phyloP scores from a whole-genome alignment of 1,140 invertebrate genomes.

The Leguminivora glycinivorella region DNA sequence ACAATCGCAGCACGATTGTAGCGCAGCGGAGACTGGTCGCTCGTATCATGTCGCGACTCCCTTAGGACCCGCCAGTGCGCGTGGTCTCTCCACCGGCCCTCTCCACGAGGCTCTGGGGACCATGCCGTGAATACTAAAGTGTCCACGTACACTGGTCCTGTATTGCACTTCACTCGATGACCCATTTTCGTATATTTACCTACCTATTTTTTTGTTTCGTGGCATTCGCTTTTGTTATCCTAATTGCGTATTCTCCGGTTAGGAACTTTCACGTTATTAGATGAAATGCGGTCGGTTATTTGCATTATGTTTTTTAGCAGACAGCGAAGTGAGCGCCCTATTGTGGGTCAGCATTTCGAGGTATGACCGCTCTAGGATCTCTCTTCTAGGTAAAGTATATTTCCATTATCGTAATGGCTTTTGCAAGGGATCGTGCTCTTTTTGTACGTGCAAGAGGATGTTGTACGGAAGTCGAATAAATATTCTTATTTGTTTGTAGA shows the following conservation, averaged over 20 bases:
- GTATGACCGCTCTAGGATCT: conserved; percentile 6
- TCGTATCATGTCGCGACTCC: conserved; percentile 52
- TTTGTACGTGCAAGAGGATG: conserved; percentile 18
- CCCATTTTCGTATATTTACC: conserved; percentile 61
- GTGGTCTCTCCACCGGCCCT: conserved; percentile 38
- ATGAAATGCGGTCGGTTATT: conserved; percentile 28
- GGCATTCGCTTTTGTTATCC: conserved; percentile 51
- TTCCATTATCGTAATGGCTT: conserved; percentile 26
- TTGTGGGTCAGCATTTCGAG: conserved; percentile 23
- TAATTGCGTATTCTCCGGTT: conserved; percentile 54
- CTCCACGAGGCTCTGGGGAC: conserved; percentile 23
- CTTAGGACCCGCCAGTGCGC: conserved; percentile 34
- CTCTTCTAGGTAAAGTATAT: neutral
- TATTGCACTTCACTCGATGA: conserved; percentile 62
- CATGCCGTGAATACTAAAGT: conserved; percentile 35
- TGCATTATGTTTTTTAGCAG: conserved; percentile 28
- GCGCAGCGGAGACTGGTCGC: conserved; percentile 37
- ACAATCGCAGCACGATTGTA: conserved; percentile 47
- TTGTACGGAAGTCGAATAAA: neutral
- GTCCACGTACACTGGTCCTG: conserved; percentile 47
- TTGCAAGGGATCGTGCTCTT: conserved; percentile 17
- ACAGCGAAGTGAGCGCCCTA: conserved; percentile 22
- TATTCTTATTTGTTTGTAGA: neutral
- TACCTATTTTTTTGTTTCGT: conserved; percentile 49
- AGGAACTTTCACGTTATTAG: conserved; percentile 35